These are phyloP conservation scores for Bostrychus sinensis DNA, from an alignment of 2,113 vertebrate species.

Conservation along the genomic window DNA sequence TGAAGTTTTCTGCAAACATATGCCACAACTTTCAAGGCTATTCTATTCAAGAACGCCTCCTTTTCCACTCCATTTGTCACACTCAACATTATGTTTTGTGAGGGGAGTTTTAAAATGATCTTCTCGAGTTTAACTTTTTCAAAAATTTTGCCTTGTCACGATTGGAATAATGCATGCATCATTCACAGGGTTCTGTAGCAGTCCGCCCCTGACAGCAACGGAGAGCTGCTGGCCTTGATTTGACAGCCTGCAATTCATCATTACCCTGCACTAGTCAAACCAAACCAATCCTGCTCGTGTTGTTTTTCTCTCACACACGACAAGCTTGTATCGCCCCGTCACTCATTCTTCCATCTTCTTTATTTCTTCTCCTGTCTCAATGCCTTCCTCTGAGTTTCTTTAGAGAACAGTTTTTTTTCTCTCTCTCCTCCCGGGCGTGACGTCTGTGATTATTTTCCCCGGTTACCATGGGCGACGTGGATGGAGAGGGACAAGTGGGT, in stretches of 20 bases:
- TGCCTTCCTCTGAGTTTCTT: conserved; percentile 23
- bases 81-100: too few species aligned
- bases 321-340: neutral
- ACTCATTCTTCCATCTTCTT: neutral
- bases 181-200: conserved; percentile 21
- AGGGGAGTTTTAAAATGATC: neutral
- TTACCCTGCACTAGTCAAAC: conserved; percentile 29
- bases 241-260: conserved; percentile 40
- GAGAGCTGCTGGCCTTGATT: conserved; percentile 23
- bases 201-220: conserved; percentile 18
- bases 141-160: conserved; percentile 8
- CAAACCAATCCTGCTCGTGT: conserved; percentile 5
- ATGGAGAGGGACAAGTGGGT: conserved; percentile 70
- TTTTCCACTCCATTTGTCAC: neutral
- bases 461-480: conserved; percentile 81
- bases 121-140: neutral
- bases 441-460: conserved; percentile 65
- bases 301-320: conserved; percentile 18
- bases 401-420: conserved; percentile 38
- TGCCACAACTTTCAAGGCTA: too few species aligned
- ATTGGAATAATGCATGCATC: conserved; percentile 16
- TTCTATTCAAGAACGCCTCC: neutral
- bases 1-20: too few species aligned
- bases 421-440: conserved; percentile 47
- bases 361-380: neutral